Percentiles rank a stretch among this genome's conserved stretches.
These are phyloP conservation scores for Rhinolophus sinicus DNA, from an alignment of 2,113 vertebrate genomes.

Conservation along the genomic window DNA sequence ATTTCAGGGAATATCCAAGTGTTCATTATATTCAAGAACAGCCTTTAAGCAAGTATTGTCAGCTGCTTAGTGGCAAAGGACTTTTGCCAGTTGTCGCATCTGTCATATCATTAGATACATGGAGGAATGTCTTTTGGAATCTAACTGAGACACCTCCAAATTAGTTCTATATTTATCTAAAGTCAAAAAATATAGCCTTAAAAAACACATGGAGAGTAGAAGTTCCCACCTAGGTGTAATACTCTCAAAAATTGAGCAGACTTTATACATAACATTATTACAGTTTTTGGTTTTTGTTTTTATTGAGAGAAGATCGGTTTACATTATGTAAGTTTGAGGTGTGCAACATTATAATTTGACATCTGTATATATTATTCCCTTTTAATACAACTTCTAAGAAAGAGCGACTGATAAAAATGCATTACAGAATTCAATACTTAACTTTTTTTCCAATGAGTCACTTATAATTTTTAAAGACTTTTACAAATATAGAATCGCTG, in stretches of 20 bases:
- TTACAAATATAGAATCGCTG: background rate
- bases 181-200: background rate
- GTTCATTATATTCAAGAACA: conserved; percentile 28
- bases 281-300: background rate
- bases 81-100: conserved; percentile 49
- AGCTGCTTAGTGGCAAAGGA: background rate
- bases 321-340: background rate
- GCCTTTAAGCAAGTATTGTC: background rate
- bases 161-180: conserved; percentile 32
- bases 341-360: background rate
- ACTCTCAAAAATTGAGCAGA: background rate
- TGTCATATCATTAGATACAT: background rate
- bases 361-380: background rate
- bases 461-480: conserved; percentile 18
- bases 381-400: conserved; percentile 23
- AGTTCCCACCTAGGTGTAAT: background rate
- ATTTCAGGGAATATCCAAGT: conserved; percentile 43
- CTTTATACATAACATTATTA: background rate
- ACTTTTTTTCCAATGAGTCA: background rate
- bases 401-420: background rate
- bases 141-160: background rate
- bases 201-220: background rate
- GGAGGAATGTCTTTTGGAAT: background rate
- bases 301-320: background rate
- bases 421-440: background rate